Conservation (phyloP, 1,140 invertebrate genomes). For the Diprion similis region DNA sequence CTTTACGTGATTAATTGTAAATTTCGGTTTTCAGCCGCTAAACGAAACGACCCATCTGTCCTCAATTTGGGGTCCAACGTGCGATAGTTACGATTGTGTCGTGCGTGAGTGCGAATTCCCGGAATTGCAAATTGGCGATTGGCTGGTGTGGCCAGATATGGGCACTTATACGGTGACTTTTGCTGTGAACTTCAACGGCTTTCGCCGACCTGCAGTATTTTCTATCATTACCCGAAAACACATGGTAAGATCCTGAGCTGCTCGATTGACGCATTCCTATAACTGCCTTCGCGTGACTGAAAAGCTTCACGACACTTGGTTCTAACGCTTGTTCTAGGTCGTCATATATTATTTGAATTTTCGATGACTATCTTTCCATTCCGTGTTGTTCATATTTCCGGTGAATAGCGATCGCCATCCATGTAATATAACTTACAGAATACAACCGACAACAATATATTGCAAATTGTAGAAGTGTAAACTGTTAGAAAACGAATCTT, state of each 20-base stretch:
- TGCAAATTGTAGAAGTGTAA: too few species aligned
- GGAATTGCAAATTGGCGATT: slow-evolving; percentile 64
- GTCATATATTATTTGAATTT: too few species aligned
- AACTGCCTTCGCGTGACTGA: too few species aligned
- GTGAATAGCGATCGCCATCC: too few species aligned
- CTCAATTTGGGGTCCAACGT: slow-evolving; percentile 73
- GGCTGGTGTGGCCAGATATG: slow-evolving; percentile 68
- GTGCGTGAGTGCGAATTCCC: slow-evolving; percentile 60
- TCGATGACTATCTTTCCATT: too few species aligned
- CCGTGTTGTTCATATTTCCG: too few species aligned
- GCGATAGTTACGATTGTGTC: slow-evolving; percentile 70
- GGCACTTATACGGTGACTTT: slow-evolving; percentile 68
- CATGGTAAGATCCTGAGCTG: slow-evolving; percentile 23
- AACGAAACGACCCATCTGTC: slow-evolving; percentile 45
- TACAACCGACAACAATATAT: too few species aligned
- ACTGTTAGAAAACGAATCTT: too few species aligned
- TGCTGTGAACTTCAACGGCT: slow-evolving; percentile 67
- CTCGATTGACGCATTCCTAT: background rate
- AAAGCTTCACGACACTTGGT: too few species aligned
- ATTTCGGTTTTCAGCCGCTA: slow-evolving; percentile 17
- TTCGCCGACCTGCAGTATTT: slow-evolving; percentile 58
- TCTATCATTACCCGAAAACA: slow-evolving; percentile 45
- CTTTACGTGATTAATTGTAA: too few species aligned
- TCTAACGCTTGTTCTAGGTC: too few species aligned
- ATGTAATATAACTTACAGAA: too few species aligned